Base-by-base conservation (phyloP, 2,888 invertebrate species). In the Ectobius pallidus region DNA sequence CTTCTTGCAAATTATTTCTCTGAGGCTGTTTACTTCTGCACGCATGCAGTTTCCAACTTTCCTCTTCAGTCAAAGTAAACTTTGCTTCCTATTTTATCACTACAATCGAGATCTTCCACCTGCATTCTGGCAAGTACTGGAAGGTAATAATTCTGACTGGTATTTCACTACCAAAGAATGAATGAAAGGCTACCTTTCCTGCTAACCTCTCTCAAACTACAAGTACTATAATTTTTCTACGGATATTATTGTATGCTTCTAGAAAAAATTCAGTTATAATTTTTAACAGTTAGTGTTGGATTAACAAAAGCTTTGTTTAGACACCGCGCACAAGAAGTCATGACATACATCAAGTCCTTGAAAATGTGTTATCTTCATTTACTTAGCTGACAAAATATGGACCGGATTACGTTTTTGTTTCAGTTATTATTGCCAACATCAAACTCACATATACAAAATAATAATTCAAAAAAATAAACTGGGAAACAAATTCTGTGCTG, bases 341-440 rank as follows among this genome's bases (percentile, higher is more conserved):
- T 44, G 63, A 39, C 42, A 20, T 42, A 63, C 42, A 63, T 63
- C 18, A 62, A 39, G 63, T 63, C 34, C 61, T 61, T 30, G 25
- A 61, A 61, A 61, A 61, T 20, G 61, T 61, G 32, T 58, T 20
- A 61, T 42, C 39, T 11, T 49, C 34, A 49, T 52, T 70, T 42
- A 55, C 42, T 70, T 70, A 65, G 71, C 69, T 72, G 72, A 72
- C 69, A 70, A 74, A 74, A 69, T 74, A 72, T 75, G 75, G 74
- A 75, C 71, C 75, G 75, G 75, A 75, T 76, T 74, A 42, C 42
- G 63, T 55, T 71, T 74, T 68, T 71, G 27, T 69, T 69, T 73
- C 71, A 69, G 69, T 30, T 69, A 61, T 76, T 76, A 76, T 76
- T 76, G 76, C 76, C 75, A 75, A 72, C 76, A 75, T 74, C 75